phyloP scores from a whole-genome alignment of 2,797 vertebrate genomes.

The Chrysocyon brachyurus region DNA sequence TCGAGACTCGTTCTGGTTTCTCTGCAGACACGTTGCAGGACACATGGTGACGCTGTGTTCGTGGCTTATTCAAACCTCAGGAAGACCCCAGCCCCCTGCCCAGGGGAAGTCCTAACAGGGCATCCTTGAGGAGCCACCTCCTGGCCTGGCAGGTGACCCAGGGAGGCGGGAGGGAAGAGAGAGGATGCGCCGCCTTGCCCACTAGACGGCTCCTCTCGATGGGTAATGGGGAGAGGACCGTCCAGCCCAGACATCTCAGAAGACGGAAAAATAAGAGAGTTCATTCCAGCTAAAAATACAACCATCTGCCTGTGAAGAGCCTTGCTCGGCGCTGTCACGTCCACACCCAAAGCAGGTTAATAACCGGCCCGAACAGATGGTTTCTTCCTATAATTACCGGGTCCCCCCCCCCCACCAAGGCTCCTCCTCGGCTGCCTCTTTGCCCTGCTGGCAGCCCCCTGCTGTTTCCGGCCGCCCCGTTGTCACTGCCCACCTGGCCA shows the following conservation, averaged over 20 bases:
- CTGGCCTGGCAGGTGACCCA: background rate
- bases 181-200: background rate
- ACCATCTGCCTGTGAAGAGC: slow-evolving; percentile 76
- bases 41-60: background rate
- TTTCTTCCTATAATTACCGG: slow-evolving; percentile 75
- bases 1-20: background rate
- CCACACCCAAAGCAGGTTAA: slow-evolving; percentile 73
- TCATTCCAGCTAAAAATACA: slow-evolving; percentile 70
- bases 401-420: background rate
- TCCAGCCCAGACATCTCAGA: slow-evolving; percentile 62
- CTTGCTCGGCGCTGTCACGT: slow-evolving; percentile 64
- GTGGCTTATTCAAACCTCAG: background rate
- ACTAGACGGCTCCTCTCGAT: slow-evolving; percentile 82
- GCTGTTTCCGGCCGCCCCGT: background rate
- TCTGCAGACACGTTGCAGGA: background rate
- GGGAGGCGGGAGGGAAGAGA: background rate
- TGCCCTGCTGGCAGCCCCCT: slow-evolving; percentile 19
- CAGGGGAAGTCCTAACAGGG: background rate
- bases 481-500: background rate
- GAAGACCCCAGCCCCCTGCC: background rate
- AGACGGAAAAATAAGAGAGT: background rate
- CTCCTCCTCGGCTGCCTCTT: slow-evolving; percentile 68
- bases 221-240: background rate
- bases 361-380: slow-evolving; percentile 79
- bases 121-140: background rate